phyloP scores from a whole-genome alignment of 2,797 vertebrate genomes.

The Sebastes trivittatus region DNA sequence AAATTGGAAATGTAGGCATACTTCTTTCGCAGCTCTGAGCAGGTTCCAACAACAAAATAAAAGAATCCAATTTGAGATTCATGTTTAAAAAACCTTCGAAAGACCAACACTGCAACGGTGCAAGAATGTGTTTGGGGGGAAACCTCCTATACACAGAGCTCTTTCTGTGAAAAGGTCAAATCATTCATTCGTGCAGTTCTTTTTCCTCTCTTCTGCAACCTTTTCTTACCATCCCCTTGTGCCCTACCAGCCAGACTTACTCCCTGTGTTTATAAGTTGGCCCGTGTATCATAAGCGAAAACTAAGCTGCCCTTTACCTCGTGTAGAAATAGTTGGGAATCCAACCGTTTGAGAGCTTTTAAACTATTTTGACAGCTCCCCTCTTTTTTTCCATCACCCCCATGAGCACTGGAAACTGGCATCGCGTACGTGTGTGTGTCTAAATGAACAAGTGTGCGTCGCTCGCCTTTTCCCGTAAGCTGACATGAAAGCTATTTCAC shows the following conservation, averaged over 20 bases:
- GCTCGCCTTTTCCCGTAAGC: slow-evolving; percentile 71
- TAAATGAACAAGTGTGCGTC: slow-evolving; percentile 70
- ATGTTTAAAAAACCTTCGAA: slow-evolving; percentile 61
- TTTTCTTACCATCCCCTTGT: slow-evolving; percentile 75
- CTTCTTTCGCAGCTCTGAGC: background rate
- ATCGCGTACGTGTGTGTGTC: slow-evolving; percentile 54
- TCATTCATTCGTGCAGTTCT: slow-evolving; percentile 78
- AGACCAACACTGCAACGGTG: slow-evolving; percentile 58
- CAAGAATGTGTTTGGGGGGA: slow-evolving; percentile 74
- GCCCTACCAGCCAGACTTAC: slow-evolving; percentile 71
- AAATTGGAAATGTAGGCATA: background rate
- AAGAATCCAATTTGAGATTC: slow-evolving; percentile 43
- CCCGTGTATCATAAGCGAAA: slow-evolving; percentile 75
- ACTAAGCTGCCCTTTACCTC: slow-evolving; percentile 79
- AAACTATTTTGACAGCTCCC: slow-evolving; percentile 81
- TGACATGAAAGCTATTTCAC: slow-evolving; percentile 77
- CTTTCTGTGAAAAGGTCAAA: slow-evolving; percentile 84
- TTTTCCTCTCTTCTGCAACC: slow-evolving; percentile 76
- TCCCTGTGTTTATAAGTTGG: slow-evolving; percentile 80
- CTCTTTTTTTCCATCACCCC: slow-evolving; percentile 75
- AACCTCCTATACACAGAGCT: slow-evolving; percentile 76
- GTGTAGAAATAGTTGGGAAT: slow-evolving; percentile 80
- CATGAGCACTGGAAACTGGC: slow-evolving; percentile 75
- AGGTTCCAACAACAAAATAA: slow-evolving; percentile 30
- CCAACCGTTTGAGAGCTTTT: slow-evolving; percentile 76